phyloP scores from a whole-genome alignment of 2,888 invertebrate species.

The Nomada goodeniana region DNA sequence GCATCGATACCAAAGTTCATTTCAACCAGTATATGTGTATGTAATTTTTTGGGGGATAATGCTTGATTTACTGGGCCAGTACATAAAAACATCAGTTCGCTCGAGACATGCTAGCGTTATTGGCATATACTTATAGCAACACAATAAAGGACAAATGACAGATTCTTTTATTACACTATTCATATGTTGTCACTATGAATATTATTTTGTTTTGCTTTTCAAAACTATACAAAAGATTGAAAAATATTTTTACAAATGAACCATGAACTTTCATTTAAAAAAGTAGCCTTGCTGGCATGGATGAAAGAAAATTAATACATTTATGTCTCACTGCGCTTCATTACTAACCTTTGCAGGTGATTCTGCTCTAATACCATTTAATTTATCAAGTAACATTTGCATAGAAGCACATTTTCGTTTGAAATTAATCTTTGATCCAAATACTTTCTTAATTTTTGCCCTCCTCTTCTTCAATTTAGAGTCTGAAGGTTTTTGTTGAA shows the following conservation, averaged over 20 bases:
- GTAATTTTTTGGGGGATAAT: background rate
- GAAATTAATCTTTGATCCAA: conserved; percentile 85
- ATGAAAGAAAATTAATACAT: background rate
- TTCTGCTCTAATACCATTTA: conserved; percentile 82
- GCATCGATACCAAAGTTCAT: conserved; percentile 1
- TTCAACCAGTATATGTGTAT: background rate
- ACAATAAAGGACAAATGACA: background rate
- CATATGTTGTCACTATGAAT: conserved; percentile 13
- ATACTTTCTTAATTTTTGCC: conserved; percentile 86
- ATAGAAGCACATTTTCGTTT: conserved; percentile 86
- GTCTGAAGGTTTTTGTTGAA: conserved; percentile 85
- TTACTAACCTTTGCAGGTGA: conserved; percentile 54
- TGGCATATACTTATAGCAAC: background rate
- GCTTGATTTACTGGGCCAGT: background rate
- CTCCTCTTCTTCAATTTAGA: conserved; percentile 86
- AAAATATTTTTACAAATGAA: conserved; percentile 21
- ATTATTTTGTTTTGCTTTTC: conserved; percentile 17
- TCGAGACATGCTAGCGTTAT: background rate
- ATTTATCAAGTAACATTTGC: conserved; percentile 86
- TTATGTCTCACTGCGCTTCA: conserved; percentile 52
- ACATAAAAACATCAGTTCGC: background rate
- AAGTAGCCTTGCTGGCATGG: background rate
- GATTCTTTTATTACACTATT: background rate
- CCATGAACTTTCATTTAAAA: background rate
- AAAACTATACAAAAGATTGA: conserved; percentile 6